A percentile compares a stretch with the other conserved stretches of the same genome.
Evolutionary conservation across 1,140 invertebrate species (phyloP).

Genomic region (Musca domestica): DNA sequence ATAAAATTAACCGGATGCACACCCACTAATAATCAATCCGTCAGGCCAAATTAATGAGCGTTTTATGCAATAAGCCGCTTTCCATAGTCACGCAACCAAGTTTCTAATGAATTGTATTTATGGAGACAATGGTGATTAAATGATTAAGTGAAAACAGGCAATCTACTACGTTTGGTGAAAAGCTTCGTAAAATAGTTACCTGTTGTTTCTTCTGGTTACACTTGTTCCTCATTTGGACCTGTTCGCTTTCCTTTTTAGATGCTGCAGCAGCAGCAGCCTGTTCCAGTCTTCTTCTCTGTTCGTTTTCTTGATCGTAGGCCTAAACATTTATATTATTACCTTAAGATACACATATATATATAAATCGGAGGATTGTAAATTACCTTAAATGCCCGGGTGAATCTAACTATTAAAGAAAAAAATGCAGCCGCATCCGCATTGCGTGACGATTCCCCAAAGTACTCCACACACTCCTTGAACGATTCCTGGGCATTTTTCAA

Average conservation of each 20-base stretch:
- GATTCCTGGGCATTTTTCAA: constrained; percentile 79
- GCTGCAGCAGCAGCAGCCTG: constrained; percentile 66
- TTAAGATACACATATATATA: no score
- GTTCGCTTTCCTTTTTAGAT: constrained; percentile 64
- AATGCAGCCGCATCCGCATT: constrained; percentile 90
- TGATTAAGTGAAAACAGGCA: constrained; percentile 19
- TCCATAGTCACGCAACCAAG: constrained; percentile 50
- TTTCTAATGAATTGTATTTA: constrained; percentile 34
- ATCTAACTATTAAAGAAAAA: constrained; percentile 91
- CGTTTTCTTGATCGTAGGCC: constrained; percentile 88
- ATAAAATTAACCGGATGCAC: constrained; percentile 3
- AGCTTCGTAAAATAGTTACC: constrained; percentile 19
- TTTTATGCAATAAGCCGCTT: constrained; percentile 37
- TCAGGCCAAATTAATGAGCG: constrained; percentile 28
- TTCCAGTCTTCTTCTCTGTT: constrained; percentile 80
- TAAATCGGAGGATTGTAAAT: no score
- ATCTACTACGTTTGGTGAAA: not conserved
- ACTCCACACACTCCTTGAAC: constrained; percentile 90
- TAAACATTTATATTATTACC: no score
- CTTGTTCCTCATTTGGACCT: constrained; percentile 67
- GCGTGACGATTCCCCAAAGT: constrained; percentile 90
- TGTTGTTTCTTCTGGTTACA: constrained; percentile 86
- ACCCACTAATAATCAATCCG: constrained; percentile 5
- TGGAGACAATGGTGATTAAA: constrained; percentile 4
- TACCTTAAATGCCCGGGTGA: constrained; percentile 88